These are phyloP conservation scores for Marronus borbonicus DNA, from an alignment of 2,888 invertebrate genomes.

Conservation along the genomic window DNA sequence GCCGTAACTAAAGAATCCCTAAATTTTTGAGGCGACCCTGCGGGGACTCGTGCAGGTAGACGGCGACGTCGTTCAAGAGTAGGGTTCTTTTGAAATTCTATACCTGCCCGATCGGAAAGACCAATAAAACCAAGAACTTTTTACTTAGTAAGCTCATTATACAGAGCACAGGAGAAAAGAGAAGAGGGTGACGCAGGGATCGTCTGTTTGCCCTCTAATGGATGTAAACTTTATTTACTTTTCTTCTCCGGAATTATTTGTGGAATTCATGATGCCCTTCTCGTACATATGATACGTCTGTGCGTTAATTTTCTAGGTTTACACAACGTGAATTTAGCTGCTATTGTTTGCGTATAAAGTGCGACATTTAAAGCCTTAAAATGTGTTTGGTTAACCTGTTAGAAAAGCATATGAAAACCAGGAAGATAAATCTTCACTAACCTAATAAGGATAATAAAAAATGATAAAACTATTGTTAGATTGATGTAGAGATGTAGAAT, in stretches of 20 bases:
- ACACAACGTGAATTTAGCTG: not conserved
- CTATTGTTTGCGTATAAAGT: constrained; percentile 18
- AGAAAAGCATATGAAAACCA: not conserved
- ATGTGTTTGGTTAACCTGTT: constrained; percentile 15
- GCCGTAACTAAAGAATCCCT: constrained; percentile 37
- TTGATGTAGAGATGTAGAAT: no score
- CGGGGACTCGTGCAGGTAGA: constrained; percentile 31
- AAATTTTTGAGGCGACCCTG: constrained; percentile 40
- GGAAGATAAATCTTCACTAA: no score
- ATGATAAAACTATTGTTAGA: no score
- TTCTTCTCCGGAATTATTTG: constrained; percentile 15
- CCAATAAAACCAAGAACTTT: constrained; percentile 44
- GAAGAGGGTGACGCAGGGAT: constrained; percentile 38
- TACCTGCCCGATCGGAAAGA: constrained; percentile 44
- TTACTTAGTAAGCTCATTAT: constrained; percentile 46
- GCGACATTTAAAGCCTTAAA: constrained; percentile 5
- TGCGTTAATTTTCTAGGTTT: constrained; percentile 22
- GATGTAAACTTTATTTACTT: constrained; percentile 45
- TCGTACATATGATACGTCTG: constrained; percentile 9
- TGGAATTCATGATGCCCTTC: constrained; percentile 31
- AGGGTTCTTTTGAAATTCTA: constrained; percentile 44
- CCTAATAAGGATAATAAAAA: no score
- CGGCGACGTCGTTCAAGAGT: constrained; percentile 27
- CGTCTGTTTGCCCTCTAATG: constrained; percentile 42
- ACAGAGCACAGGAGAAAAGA: constrained; percentile 21